These are phyloP conservation scores for Schizopygopsis pylzovi DNA, from an alignment of 2,797 vertebrate genomes.

Conservation along the genomic window DNA sequence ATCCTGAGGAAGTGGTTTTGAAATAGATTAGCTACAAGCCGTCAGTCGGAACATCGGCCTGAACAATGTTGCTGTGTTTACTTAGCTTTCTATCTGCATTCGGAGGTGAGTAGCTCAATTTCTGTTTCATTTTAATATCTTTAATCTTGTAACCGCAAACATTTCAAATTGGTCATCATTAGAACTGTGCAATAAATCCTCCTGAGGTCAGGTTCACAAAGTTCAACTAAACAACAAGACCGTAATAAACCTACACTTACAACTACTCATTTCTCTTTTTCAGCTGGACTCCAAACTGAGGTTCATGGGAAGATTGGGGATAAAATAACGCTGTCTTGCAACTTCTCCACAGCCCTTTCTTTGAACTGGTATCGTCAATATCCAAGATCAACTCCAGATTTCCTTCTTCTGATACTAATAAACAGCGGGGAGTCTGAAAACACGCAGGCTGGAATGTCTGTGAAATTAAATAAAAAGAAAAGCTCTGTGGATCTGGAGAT, in stretches of 20 bases:
- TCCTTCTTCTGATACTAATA: conserved; percentile 1
- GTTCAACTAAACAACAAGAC: neutral
- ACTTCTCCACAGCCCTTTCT: conserved; percentile 12
- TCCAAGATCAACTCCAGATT: conserved; percentile 24
- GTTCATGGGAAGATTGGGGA: neutral
- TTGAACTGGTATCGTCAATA: conserved; percentile 48
- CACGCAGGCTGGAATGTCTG: conserved; percentile 3
- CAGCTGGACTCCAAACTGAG: conserved; percentile 7
- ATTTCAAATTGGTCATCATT: neutral
- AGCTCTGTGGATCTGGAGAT: conserved; percentile 31
- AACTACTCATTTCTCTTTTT: neutral
- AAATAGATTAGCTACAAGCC: conserved; percentile 33
- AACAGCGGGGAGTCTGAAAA: neutral
- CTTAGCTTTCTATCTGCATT: conserved; percentile 10
- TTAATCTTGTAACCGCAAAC: neutral
- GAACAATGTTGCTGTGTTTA: conserved; percentile 28
- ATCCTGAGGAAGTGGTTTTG: conserved; percentile 44
- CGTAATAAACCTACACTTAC: neutral
- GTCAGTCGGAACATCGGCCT: conserved; percentile 5
- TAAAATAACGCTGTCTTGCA: conserved; percentile 36
- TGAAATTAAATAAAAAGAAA: conserved; percentile 9
- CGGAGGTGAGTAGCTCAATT: conserved; percentile 8
- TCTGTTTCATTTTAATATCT: neutral
- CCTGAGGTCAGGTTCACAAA: neutral
- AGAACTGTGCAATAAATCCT: neutral